A percentile compares a stretch with the other conserved stretches of the same genome.
Evolutionary conservation across 2,888 invertebrate genomes (phyloP).

Genomic region (Lutraria lutraria): DNA sequence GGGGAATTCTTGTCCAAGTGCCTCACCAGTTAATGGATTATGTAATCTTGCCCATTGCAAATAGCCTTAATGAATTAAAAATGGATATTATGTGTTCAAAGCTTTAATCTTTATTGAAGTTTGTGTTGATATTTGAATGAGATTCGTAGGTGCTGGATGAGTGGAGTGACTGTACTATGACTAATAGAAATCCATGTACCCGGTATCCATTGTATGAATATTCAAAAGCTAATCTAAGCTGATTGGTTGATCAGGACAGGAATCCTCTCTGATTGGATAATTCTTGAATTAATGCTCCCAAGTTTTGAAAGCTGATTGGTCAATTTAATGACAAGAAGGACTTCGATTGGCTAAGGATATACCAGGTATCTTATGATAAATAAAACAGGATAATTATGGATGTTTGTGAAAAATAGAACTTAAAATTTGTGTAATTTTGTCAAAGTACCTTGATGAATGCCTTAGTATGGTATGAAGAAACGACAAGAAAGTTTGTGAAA

Average conservation of each 20-base stretch:
- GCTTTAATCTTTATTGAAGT: background rate
- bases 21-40: background rate
- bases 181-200: no score
- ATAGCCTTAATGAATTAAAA: background rate
- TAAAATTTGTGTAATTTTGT: no score
- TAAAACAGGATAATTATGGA: no score
- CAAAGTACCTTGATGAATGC: no score
- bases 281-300: background rate
- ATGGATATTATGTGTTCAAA: no score
- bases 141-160: background rate
- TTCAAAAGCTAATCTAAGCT: no score
- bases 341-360: background rate
- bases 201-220: no score
- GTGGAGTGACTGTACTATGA: background rate
- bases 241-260: background rate
- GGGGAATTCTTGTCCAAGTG: slow-evolving; percentile 16
- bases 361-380: background rate
- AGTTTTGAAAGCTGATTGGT: background rate
- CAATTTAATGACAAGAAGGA: background rate
- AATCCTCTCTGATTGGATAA: background rate
- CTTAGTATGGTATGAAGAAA: no score
- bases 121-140: background rate
- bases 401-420: no score
- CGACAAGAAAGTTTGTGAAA: no score
- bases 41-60: background rate